These are phyloP conservation scores for Aleiodes sp. DNA, from an alignment of 1,140 invertebrate species.

Conservation along the genomic window DNA sequence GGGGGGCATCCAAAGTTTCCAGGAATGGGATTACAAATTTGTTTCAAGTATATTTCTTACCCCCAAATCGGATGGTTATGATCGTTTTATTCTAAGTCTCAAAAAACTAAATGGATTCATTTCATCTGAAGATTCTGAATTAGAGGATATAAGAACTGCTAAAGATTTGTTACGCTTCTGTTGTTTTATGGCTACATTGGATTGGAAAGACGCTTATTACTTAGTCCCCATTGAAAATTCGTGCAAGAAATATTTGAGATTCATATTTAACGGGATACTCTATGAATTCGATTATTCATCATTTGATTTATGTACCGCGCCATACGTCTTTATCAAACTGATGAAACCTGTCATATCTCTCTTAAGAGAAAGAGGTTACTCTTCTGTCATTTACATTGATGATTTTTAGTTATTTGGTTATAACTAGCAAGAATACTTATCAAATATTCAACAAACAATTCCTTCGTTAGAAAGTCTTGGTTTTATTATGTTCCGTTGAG, in stretches of 20 bases:
- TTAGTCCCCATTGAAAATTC: not conserved
- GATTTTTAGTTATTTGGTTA: not conserved
- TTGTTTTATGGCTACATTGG: not conserved
- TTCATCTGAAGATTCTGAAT: not conserved
- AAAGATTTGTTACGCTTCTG: not conserved
- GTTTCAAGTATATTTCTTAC: not conserved
- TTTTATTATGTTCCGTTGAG: too few species aligned
- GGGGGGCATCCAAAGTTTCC: not conserved
- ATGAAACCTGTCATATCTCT: not conserved
- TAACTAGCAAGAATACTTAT: too few species aligned
- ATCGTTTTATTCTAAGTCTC: not conserved
- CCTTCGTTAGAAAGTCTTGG: too few species aligned
- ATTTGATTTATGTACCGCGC: not conserved
- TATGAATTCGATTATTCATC: not conserved
- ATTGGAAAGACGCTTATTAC: not conserved
- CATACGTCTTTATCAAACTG: not conserved
- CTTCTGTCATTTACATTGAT: not conserved
- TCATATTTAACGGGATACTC: not conserved
- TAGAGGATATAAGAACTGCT: not conserved
- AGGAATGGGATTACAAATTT: not conserved
- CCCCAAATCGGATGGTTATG: not conserved
- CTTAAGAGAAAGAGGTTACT: not conserved
- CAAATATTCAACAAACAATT: too few species aligned
- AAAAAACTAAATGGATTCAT: not conserved
- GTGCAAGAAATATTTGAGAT: not conserved